Conservation (phyloP, 2,888 invertebrate species). For the Pristionchus japonicus region DNA sequence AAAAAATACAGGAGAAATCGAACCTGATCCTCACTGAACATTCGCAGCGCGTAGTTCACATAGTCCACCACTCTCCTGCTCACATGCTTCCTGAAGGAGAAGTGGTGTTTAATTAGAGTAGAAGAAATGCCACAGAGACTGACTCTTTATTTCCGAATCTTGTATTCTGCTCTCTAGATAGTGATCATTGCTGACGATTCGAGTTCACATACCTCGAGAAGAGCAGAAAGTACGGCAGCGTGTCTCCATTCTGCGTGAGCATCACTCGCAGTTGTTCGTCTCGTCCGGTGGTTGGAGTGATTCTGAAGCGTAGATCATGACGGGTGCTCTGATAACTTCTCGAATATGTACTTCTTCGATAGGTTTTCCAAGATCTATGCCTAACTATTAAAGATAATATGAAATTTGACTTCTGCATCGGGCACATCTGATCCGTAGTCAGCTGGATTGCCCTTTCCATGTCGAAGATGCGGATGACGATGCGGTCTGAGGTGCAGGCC, state of each 20-base stretch:
- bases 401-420: constrained; percentile 14
- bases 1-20: neutral
- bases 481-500: neutral
- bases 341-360: too few species aligned
- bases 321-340: too few species aligned
- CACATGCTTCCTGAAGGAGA: neutral
- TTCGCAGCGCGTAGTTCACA: constrained; percentile 21
- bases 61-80: neutral
- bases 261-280: neutral
- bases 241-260: constrained; percentile 6
- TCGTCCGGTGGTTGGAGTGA: neutral
- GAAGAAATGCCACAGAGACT: neutral
- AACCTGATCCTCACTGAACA: constrained; percentile 37
- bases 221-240: constrained; percentile 2
- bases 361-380: too few species aligned
- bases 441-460: neutral
- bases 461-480: constrained; percentile 21
- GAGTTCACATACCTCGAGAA: constrained; percentile 5
- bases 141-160: neutral
- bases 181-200: too few species aligned
- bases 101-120: neutral
- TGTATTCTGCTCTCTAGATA: too few species aligned
- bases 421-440: neutral
- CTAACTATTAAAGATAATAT: too few species aligned
- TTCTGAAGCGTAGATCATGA: too few species aligned